These are phyloP conservation scores for Subacronicta megacephala DNA, from an alignment of 2,888 invertebrate genomes.

Conservation along the genomic window DNA sequence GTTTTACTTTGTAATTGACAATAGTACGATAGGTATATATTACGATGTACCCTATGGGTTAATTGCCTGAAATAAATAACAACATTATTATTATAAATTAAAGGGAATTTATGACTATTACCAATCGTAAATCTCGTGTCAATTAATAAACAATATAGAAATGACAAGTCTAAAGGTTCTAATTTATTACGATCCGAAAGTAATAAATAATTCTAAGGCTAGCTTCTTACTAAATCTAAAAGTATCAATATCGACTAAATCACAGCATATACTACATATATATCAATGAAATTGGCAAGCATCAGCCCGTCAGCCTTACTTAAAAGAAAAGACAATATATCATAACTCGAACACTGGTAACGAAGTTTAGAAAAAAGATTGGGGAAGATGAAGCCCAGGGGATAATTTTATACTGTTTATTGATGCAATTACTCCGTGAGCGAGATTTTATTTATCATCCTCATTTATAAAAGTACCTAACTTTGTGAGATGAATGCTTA, in stretches of 20 bases:
- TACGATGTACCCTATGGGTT: no score
- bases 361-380: slow-evolving; percentile 44
- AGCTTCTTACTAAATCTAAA: slow-evolving; percentile 26
- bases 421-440: slow-evolving; percentile 55
- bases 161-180: no score
- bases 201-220: no score
- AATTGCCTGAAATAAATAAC: no score
- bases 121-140: no score
- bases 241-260: slow-evolving; percentile 17
- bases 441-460: slow-evolving; percentile 55
- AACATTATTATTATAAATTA: no score
- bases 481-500: slow-evolving; percentile 37
- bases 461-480: slow-evolving; percentile 41
- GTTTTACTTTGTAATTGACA: no score
- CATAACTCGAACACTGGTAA: slow-evolving; percentile 41
- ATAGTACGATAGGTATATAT: no score
- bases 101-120: no score
- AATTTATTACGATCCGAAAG: no score
- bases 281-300: slow-evolving; percentile 37
- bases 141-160: no score
- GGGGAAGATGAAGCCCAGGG: slow-evolving; percentile 29
- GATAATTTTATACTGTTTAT: slow-evolving; percentile 53
- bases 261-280: slow-evolving; percentile 29
- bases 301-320: slow-evolving; percentile 34
- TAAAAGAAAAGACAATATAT: slow-evolving; percentile 41